Evolutionary conservation across 1,140 invertebrate genomes (phyloP).

Genomic region (Melitaea cinxia): DNA sequence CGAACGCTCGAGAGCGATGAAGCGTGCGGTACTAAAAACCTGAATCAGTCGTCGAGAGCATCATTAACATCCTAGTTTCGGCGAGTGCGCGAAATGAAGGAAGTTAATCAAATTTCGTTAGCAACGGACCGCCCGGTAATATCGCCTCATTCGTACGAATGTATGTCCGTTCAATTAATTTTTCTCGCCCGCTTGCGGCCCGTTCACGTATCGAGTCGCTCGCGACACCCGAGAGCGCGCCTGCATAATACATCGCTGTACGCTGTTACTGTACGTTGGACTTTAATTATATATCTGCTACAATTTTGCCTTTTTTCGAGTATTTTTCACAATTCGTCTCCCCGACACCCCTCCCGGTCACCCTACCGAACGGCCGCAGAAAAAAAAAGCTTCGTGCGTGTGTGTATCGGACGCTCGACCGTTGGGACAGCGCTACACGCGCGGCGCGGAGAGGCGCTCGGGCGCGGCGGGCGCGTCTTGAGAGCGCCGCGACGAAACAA

Average conservation of each 20-base stretch:
- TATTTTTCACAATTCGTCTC: slow-evolving; percentile 80
- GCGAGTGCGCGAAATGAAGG: slow-evolving; percentile 25
- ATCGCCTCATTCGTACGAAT: slow-evolving; percentile 24
- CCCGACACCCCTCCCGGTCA: slow-evolving; percentile 53
- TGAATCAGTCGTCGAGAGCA: slow-evolving; percentile 32
- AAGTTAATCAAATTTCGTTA: slow-evolving; percentile 31
- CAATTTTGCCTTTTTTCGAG: slow-evolving; percentile 81
- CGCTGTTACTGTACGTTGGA: slow-evolving; percentile 73
- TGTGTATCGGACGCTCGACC: slow-evolving; percentile 49
- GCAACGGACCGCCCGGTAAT: slow-evolving; percentile 22
- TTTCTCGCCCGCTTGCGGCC: slow-evolving; percentile 53
- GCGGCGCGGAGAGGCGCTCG: slow-evolving; percentile 32
- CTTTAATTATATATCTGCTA: slow-evolving; percentile 82
- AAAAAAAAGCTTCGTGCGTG: slow-evolving; percentile 65
- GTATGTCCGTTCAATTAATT: slow-evolving; percentile 62
- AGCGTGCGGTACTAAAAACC: slow-evolving; percentile 32
- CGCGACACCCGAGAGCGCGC: slow-evolving; percentile 63
- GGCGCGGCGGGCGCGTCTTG: slow-evolving; percentile 34
- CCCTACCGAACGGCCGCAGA: slow-evolving; percentile 62
- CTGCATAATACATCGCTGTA: slow-evolving; percentile 78
- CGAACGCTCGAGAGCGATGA: slow-evolving; percentile 28
- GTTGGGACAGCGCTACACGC: slow-evolving; percentile 28
- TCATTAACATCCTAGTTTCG: slow-evolving; percentile 38
- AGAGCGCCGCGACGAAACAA: slow-evolving; percentile 30
- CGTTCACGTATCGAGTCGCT: slow-evolving; percentile 47